These are phyloP conservation scores for Odontocolon sp. DNA, from an alignment of 2,888 invertebrate genomes.

Conservation along the genomic window DNA sequence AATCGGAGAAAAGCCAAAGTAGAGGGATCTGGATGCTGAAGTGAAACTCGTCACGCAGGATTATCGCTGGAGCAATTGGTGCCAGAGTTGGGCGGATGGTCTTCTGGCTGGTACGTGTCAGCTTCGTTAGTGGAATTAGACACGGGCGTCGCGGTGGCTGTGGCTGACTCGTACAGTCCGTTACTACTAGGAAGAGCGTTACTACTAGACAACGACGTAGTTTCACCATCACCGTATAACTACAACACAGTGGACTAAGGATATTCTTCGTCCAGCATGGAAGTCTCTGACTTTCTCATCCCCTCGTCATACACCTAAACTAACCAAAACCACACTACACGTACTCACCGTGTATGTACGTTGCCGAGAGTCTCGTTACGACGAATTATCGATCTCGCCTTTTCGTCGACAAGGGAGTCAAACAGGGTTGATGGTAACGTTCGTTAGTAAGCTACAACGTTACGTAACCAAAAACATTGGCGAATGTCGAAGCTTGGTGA, in stretches of 20 bases:
- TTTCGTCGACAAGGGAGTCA: background rate
- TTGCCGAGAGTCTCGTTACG: conserved; percentile 48
- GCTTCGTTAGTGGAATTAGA: conserved; percentile 62
- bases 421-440: conserved; percentile 37
- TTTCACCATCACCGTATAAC: no score
- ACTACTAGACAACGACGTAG: conserved; percentile 9
- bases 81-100: background rate
- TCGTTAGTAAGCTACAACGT: conserved; percentile 38
- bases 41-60: conserved; percentile 47
- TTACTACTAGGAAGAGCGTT: conserved; percentile 44
- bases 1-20: conserved; percentile 48
- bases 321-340: background rate
- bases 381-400: conserved; percentile 57
- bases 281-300: conserved; percentile 2
- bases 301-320: background rate
- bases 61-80: conserved; percentile 52
- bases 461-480: conserved; percentile 45
- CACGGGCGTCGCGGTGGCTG: conserved; percentile 54
- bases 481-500: no score
- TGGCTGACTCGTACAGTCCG: conserved; percentile 51
- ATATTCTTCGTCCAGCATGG: background rate
- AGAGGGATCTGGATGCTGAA: conserved; percentile 37
- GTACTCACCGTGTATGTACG: background rate
- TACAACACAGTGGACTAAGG: no score
- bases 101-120: conserved; percentile 52